Percentiles rank a stretch among this genome's conserved stretches.
Conservation (phyloP, 2,113 vertebrate species). For the Malurus alboscapulatus region DNA sequence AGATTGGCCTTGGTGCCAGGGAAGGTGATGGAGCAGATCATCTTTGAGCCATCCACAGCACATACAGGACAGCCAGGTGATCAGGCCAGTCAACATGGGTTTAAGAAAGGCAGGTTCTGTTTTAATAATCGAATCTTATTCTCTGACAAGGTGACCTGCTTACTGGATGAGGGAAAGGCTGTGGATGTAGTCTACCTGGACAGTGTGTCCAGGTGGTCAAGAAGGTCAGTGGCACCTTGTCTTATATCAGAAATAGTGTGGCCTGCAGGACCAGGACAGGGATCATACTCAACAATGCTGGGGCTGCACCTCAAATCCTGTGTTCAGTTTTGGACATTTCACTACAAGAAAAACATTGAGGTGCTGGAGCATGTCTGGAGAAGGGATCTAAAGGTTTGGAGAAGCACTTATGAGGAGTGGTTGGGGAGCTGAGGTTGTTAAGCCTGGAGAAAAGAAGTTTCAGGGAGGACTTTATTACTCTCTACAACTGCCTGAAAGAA, state of each 20-base stretch:
- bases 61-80: background rate
- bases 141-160: background rate
- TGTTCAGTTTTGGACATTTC: background rate
- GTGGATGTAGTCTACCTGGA: background rate
- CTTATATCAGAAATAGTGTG: background rate
- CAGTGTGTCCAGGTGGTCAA: background rate
- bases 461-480: background rate
- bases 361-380: background rate
- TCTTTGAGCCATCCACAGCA: background rate
- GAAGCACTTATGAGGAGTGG: background rate
- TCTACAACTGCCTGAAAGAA: background rate
- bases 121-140: background rate
- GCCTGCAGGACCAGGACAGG: background rate
- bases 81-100: background rate
- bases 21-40: background rate
- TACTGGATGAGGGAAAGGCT: background rate
- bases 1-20: background rate
- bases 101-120: background rate
- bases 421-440: background rate
- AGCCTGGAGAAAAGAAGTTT: background rate
- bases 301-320: accelerated
- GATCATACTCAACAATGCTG: background rate
- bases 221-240: background rate
- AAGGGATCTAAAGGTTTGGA: background rate
- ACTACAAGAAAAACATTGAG: background rate